phyloP scores from a whole-genome alignment of 2,888 invertebrate genomes.

The Teleogryllus oceanicus region DNA sequence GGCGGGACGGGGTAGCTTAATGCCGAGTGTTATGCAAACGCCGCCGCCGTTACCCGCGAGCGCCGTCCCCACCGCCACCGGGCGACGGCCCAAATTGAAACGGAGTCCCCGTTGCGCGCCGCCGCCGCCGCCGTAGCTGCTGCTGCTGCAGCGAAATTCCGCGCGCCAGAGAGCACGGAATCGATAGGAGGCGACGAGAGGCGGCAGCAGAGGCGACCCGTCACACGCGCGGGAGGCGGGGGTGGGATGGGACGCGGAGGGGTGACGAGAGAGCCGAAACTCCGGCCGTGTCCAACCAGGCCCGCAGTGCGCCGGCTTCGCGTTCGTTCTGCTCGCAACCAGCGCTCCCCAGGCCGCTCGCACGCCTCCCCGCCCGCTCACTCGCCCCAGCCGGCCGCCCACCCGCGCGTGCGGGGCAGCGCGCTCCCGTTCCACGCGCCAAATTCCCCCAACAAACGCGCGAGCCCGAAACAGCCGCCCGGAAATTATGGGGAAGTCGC shows the following conservation, averaged over 20 bases:
- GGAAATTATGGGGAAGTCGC: constrained; percentile 9
- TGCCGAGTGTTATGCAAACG: constrained; percentile 9
- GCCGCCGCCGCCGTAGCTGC: not conserved
- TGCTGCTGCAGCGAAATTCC: not conserved
- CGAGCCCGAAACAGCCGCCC: not conserved
- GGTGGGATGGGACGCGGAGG: too few species aligned
- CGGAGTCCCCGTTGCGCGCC: not conserved
- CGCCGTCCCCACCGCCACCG: not conserved
- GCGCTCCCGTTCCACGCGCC: not conserved
- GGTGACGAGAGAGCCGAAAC: too few species aligned
- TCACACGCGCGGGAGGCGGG: too few species aligned
- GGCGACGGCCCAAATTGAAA: constrained; percentile 6
- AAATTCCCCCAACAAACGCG: not conserved
- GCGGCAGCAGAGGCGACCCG: not conserved
- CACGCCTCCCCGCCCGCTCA: too few species aligned
- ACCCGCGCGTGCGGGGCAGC: too few species aligned
- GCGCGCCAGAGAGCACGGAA: not conserved
- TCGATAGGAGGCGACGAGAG: not conserved
- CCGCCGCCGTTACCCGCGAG: not conserved
- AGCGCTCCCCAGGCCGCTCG: too few species aligned
- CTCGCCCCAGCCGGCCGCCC: too few species aligned
- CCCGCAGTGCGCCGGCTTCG: too few species aligned
- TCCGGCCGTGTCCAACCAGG: too few species aligned
- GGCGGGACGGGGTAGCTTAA: not conserved
- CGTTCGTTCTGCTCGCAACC: too few species aligned